These are phyloP conservation scores for Climacteris rufus DNA, from an alignment of 2,113 vertebrate species.

Conservation along the genomic window DNA sequence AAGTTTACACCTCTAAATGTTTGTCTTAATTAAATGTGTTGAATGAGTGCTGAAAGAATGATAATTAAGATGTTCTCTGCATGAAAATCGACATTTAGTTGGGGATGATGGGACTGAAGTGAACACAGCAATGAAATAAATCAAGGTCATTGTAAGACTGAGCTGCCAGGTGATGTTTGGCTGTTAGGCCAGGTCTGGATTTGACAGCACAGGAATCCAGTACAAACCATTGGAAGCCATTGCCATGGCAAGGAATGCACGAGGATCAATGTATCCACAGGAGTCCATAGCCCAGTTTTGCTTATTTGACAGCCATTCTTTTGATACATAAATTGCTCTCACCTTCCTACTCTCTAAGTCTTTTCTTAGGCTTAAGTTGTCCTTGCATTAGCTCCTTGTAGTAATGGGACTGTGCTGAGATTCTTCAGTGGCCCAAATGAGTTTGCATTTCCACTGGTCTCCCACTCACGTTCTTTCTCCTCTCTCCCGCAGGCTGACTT, in stretches of 20 bases:
- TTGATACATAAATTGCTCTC: background rate
- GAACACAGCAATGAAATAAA: background rate
- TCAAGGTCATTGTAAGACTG: background rate
- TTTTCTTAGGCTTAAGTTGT: background rate
- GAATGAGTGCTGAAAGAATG: background rate
- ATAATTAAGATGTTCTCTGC: background rate
- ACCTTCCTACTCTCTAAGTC: background rate
- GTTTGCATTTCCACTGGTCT: background rate
- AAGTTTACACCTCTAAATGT: background rate
- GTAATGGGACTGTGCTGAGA: background rate
- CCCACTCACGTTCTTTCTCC: background rate
- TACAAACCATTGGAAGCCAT: background rate
- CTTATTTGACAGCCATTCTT: background rate
- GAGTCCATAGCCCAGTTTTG: background rate
- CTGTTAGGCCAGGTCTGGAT: background rate
- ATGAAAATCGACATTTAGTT: background rate
- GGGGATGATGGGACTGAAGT: background rate
- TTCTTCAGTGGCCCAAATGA: background rate
- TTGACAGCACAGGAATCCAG: background rate
- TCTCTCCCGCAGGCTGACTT: accelerated
- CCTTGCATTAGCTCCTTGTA: background rate
- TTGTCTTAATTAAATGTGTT: background rate
- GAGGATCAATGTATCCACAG: background rate
- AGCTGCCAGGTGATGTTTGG: background rate
- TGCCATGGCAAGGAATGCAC: background rate